Evolutionary conservation across 2,888 invertebrate genomes (phyloP).

Genomic region (Drosophila pegasa): DNA sequence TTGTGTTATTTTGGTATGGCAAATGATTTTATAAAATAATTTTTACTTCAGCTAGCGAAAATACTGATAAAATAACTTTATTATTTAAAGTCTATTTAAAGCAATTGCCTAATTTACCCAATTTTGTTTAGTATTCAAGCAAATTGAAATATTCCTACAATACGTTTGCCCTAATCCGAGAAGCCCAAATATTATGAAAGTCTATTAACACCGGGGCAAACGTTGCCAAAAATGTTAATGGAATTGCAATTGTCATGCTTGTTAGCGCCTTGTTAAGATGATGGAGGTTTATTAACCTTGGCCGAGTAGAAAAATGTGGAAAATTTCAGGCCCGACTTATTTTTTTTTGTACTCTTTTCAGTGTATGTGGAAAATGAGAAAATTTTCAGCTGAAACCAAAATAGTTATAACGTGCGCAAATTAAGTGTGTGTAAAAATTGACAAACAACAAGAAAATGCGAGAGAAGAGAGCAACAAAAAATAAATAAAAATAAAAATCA

Average conservation of each 20-base stretch:
- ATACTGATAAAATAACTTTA: neutral
- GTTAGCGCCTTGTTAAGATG: conserved; percentile 41
- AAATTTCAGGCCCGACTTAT: conserved; percentile 47
- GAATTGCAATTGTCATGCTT: conserved; percentile 23
- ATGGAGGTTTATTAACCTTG: conserved; percentile 47
- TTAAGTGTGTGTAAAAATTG: conserved; percentile 63
- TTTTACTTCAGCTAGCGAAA: neutral
- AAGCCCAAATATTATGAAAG: neutral
- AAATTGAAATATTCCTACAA: neutral
- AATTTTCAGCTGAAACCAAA: conserved; percentile 52
- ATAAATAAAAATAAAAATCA: conserved; percentile 15
- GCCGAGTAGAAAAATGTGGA: conserved; percentile 39
- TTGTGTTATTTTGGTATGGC: conserved; percentile 15
- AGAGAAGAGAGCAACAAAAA: conserved; percentile 23
- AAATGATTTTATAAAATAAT: neutral
- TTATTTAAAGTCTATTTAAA: neutral
- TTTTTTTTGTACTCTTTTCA: conserved; percentile 57
- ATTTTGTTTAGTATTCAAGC: neutral
- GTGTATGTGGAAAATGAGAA: conserved; percentile 38
- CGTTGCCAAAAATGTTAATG: conserved; percentile 11
- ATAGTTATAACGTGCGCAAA: conserved; percentile 69
- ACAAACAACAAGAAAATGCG: conserved; percentile 46
- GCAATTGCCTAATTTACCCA: neutral
- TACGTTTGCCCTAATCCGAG: neutral
- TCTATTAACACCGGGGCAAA: conserved; percentile 33